phyloP scores from a whole-genome alignment of 2,888 invertebrate species.

The Dryobotodes eremita region DNA sequence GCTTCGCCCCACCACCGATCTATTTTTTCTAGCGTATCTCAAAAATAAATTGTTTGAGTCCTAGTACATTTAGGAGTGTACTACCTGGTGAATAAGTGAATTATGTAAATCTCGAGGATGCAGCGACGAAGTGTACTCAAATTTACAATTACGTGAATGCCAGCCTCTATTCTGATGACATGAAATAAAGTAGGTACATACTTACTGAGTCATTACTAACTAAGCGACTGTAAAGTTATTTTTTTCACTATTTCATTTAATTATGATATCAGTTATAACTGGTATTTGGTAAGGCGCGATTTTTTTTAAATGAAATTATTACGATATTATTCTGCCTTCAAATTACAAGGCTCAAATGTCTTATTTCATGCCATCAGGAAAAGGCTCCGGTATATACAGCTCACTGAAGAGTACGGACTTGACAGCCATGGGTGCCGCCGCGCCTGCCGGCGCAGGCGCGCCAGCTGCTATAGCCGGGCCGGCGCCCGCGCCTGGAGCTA shows the following conservation, averaged over 20 bases:
- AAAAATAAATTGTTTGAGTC: no score
- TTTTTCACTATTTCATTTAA: background rate
- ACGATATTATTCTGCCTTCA: background rate
- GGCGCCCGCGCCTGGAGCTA: conserved; percentile 68
- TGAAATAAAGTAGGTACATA: conserved; percentile 30
- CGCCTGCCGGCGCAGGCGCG: conserved; percentile 62
- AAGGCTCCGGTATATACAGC: conserved; percentile 95
- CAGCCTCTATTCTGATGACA: conserved; percentile 25
- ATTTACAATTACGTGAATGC: background rate
- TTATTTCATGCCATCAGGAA: conserved; percentile 83
- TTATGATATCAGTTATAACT: background rate
- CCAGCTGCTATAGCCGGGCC: conserved; percentile 77
- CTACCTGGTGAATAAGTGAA: background rate
- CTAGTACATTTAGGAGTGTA: no score
- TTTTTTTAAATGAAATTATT: background rate
- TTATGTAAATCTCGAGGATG: background rate
- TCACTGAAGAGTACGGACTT: conserved; percentile 96
- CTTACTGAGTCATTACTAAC: background rate
- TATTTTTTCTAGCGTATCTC: no score
- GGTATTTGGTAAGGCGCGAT: no score
- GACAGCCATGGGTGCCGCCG: conserved; percentile 74
- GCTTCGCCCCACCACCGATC: no score
- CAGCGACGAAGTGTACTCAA: background rate
- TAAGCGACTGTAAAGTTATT: background rate
- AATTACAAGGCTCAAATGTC: conserved; percentile 3